Conservation (phyloP, 2,888 invertebrate species). For the Chymomyza amoena region DNA sequence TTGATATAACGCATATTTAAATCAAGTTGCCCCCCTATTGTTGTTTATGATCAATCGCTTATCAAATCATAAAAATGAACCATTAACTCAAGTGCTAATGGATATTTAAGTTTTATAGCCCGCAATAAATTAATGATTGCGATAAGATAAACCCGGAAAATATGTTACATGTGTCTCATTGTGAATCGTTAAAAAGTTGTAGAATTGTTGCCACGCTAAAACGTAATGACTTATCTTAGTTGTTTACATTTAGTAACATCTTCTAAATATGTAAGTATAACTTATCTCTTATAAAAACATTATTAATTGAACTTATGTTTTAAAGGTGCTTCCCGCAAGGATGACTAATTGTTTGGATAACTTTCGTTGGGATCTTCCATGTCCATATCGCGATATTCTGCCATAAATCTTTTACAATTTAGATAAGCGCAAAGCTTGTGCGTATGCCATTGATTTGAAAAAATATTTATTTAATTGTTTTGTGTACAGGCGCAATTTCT, state of each 20-base stretch:
- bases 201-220: neutral
- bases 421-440: conserved; percentile 50
- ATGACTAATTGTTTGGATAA: neutral
- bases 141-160: neutral
- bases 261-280: too few relatives aligned
- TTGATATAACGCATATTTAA: neutral
- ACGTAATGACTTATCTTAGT: too few relatives aligned
- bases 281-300: too few relatives aligned
- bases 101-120: neutral
- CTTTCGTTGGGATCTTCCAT: neutral
- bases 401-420: conserved; percentile 76
- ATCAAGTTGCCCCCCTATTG: neutral
- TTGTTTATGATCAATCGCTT: conserved; percentile 14
- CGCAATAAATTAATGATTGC: neutral
- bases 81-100: conserved; percentile 15
- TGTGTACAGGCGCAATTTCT: neutral
- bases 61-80: conserved; percentile 38
- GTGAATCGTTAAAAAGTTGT: neutral
- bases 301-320: neutral
- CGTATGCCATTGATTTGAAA: neutral
- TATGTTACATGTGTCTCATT: neutral
- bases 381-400: neutral
- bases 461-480: neutral
- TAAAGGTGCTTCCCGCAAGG: neutral
- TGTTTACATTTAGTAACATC: too few relatives aligned